These are phyloP conservation scores for Poeciliopsis infans DNA, from an alignment of 2,797 vertebrate genomes.

Conservation along the genomic window DNA sequence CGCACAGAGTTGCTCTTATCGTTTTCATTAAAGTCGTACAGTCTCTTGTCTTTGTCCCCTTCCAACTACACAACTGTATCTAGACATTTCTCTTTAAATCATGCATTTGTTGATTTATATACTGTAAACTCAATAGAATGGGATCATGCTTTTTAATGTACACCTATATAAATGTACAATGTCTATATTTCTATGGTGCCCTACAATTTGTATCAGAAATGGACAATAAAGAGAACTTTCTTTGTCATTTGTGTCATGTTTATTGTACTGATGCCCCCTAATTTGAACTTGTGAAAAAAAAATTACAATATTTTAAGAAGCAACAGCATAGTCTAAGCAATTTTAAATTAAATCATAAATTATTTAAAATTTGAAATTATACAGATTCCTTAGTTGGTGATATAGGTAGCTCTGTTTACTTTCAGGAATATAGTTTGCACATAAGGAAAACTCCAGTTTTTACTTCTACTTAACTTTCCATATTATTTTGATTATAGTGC, in stretches of 20 bases:
- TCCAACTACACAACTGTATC: constrained; percentile 50
- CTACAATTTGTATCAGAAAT: constrained; percentile 85
- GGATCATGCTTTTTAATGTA: constrained; percentile 84
- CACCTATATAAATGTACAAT: constrained; percentile 85
- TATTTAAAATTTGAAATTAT: not conserved
- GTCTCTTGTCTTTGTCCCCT: constrained; percentile 49
- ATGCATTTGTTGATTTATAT: constrained; percentile 75
- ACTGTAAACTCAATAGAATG: constrained; percentile 77
- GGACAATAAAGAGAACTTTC: constrained; percentile 85
- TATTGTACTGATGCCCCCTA: not conserved
- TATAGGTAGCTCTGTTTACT: not conserved
- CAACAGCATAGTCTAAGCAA: constrained; percentile 14
- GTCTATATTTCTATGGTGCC: constrained; percentile 86
- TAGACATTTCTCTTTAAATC: constrained; percentile 57
- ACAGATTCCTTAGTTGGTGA: not conserved
- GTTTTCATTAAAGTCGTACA: constrained; percentile 41
- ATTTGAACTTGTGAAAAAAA: not conserved
- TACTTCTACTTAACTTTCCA: not conserved
- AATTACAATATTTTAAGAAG: constrained; percentile 31
- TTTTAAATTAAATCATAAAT: not conserved
- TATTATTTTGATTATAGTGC: not conserved
- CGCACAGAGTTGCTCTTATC: constrained; percentile 38
- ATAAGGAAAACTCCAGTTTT: not conserved
- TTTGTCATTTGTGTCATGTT: constrained; percentile 61
- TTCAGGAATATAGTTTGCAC: not conserved